These are phyloP conservation scores for Drosophila rubida DNA, from an alignment of 2,888 invertebrate genomes.

Conservation along the genomic window DNA sequence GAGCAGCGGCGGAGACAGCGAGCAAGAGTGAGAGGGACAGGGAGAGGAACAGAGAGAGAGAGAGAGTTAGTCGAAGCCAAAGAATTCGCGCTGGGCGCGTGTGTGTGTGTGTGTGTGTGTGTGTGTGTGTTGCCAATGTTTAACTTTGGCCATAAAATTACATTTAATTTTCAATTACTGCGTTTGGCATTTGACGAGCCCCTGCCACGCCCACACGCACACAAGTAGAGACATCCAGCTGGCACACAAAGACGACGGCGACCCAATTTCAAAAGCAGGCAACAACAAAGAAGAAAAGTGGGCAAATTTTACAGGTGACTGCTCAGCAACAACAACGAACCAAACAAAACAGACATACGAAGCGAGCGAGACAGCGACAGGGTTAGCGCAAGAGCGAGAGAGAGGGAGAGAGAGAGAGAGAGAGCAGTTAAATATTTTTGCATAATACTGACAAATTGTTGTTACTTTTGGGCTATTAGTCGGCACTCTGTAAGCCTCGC, in stretches of 20 bases:
- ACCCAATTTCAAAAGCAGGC: constrained; percentile 36
- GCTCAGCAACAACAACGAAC: constrained; percentile 14
- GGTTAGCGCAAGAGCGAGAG: neutral
- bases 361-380: neutral
- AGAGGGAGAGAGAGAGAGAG: neutral
- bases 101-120: constrained; percentile 7
- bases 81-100: constrained; percentile 24
- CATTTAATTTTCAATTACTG: constrained; percentile 79
- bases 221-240: constrained; percentile 3
- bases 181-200: constrained; percentile 48
- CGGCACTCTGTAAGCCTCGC: constrained; percentile 13
- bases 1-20: neutral
- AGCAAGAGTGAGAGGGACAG: neutral
- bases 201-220: constrained; percentile 23
- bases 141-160: constrained; percentile 75
- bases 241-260: constrained; percentile 23
- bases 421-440: constrained; percentile 44
- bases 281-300: constrained; percentile 25
- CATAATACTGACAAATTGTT: constrained; percentile 60
- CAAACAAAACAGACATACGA: neutral
- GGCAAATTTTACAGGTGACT: constrained; percentile 33
- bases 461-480: constrained; percentile 56
- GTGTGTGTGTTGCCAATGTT: constrained; percentile 40
- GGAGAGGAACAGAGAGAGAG: neutral
- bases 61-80: constrained; percentile 9